Evolutionary conservation across 1,140 invertebrate species (phyloP), one percentile per base, ranked within the genome.

Genomic region (Aphaenogaster rudis): DNA sequence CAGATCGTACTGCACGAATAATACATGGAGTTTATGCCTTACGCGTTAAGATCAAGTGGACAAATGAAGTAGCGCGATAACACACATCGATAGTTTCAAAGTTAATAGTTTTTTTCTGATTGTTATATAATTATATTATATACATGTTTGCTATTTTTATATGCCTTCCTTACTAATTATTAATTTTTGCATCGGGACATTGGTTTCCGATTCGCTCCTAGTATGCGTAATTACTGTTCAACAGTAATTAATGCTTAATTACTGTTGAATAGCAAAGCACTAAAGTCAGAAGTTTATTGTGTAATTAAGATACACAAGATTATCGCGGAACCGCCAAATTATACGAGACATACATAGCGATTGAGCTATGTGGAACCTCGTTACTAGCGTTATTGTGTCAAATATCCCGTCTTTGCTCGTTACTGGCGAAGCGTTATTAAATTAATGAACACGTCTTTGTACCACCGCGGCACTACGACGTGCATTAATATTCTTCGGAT

Each of bases 401-500:
- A 39, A 76, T 6, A 4, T 45, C 21, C 17, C 11, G 52, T 74
- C 52, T 76, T 64, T 17, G 69, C 80, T 84, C 54, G 28, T 76
- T 84, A 82, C 9, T 36, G 9, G 28, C 39, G 42, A 0, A 39
- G 69, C 80, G 74, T 54, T 61, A 84, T 63, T 74, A 63, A 84
- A 76, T 84, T 84, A 76, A 76, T 48, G 69, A 61, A 76, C 52
- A 48, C 36, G 17, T 84, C 69, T 76, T 76, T 76, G 42, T 50
- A 13, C 4, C 67, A 42, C n/a, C 33, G 13, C 13, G 36, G 13
- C 36, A 7, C 36, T 15, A 36, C 15, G 52, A 9, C 39, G 28
- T 15, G 33, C 28, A 84, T 84, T 84, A 84, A 76, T 76, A 76
- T 82, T 82, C 42, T 42, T 82, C 28, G 79, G 54, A 61, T 59